phyloP scores from a whole-genome alignment of 2,113 vertebrate genomes.

The Castor canadensis region DNA sequence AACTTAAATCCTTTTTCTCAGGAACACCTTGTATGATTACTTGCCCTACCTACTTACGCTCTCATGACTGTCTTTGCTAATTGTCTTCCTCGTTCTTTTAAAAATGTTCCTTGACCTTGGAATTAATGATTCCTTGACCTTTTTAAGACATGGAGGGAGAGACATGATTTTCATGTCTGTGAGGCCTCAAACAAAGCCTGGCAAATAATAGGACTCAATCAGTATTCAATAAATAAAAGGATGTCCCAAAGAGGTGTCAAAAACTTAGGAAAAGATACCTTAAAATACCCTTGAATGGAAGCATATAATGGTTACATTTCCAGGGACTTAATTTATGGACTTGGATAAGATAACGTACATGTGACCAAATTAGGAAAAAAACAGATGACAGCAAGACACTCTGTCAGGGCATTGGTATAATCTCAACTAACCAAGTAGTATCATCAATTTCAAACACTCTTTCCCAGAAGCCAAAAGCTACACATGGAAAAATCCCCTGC shows the following conservation, averaged over 20 bases:
- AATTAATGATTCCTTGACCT: not conserved
- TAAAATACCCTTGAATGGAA: not conserved
- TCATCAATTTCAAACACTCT: not conserved
- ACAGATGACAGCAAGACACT: conserved; percentile 3
- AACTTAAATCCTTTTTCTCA: not conserved
- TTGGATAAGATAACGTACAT: not conserved
- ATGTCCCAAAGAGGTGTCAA: not conserved
- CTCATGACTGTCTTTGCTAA: not conserved
- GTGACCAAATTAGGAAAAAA: not conserved
- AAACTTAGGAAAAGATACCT: not conserved
- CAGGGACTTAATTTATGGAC: conserved; percentile 13
- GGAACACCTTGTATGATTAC: not conserved
- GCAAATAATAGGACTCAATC: not conserved
- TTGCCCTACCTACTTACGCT: not conserved
- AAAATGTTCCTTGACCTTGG: not conserved
- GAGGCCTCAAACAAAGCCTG: not conserved
- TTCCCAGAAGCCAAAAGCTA: not conserved
- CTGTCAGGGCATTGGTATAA: not conserved
- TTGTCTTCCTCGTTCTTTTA: not conserved
- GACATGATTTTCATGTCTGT: not conserved
- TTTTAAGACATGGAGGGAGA: not conserved
- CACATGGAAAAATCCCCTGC: not conserved
- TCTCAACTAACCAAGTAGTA: conserved; percentile 2
- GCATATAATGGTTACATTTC: not conserved
- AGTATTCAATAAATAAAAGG: not conserved